Evolutionary conservation across 2,113 vertebrate genomes (phyloP).

Genomic region (Columba livia): DNA sequence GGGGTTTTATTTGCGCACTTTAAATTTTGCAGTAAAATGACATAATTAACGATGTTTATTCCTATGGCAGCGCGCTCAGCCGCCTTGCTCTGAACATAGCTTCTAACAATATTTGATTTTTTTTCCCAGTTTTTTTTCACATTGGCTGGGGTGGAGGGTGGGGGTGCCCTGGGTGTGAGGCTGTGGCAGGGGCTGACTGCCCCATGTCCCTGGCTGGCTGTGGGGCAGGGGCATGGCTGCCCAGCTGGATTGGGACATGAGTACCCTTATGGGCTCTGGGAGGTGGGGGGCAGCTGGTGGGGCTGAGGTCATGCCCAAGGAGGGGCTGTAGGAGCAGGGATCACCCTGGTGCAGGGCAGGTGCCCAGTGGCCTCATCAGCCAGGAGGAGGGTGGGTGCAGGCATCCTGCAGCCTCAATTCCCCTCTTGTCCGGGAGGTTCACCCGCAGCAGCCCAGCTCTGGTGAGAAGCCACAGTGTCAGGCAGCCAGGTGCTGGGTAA

Average conservation of each 20-base stretch:
- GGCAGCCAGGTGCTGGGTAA: not conserved
- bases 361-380: not conserved
- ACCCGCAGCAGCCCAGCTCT: fast-evolving
- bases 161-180: not conserved
- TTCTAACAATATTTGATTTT: not conserved
- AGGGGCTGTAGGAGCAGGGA: not conserved
- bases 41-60: not conserved
- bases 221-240: not conserved
- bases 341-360: not conserved
- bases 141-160: too few species aligned
- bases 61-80: not conserved
- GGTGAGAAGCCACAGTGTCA: not conserved
- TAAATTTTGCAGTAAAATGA: not conserved
- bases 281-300: not conserved
- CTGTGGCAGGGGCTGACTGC: not conserved
- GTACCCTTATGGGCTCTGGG: not conserved
- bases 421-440: not conserved
- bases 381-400: not conserved
- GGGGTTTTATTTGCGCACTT: not conserved
- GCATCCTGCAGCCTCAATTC: not conserved
- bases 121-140: not conserved
- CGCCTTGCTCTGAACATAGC: not conserved
- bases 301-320: not conserved
- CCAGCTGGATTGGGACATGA: fast-evolving
- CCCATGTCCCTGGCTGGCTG: not conserved